These are phyloP conservation scores for Chrysocyon brachyurus DNA, from an alignment of 2,797 vertebrate genomes.

Conservation along the genomic window DNA sequence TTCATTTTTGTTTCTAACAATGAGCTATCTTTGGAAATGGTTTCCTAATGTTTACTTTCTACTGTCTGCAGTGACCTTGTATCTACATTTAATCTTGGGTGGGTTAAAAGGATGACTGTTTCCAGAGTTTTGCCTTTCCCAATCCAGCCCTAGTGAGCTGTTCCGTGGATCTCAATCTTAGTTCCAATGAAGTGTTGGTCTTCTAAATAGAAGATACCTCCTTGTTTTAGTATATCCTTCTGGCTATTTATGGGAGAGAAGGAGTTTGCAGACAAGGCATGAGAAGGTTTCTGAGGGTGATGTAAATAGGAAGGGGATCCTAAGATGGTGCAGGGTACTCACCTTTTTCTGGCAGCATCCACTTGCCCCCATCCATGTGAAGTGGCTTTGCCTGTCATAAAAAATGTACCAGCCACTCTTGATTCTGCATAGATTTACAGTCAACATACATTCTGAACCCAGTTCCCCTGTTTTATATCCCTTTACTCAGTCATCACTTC, in stretches of 20 bases:
- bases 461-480: background rate
- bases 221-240: background rate
- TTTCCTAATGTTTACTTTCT: background rate
- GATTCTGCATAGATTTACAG: background rate
- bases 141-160: background rate
- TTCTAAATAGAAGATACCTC: background rate
- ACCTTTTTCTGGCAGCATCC: background rate
- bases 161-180: background rate
- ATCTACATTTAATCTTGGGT: background rate
- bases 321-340: too few species aligned
- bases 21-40: background rate
- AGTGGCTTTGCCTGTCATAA: background rate
- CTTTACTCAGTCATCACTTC: slow-evolving; percentile 64
- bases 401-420: background rate
- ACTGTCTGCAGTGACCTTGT: background rate
- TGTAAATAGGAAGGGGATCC: background rate
- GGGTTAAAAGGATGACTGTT: too few species aligned
- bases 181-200: background rate
- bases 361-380: background rate
- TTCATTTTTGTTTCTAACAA: background rate
- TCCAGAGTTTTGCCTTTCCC: background rate
- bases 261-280: background rate
- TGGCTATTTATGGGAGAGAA: background rate
- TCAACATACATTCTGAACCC: background rate
- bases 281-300: background rate